phyloP scores from a whole-genome alignment of 2,797 vertebrate species.

The Lepus townsendii region DNA sequence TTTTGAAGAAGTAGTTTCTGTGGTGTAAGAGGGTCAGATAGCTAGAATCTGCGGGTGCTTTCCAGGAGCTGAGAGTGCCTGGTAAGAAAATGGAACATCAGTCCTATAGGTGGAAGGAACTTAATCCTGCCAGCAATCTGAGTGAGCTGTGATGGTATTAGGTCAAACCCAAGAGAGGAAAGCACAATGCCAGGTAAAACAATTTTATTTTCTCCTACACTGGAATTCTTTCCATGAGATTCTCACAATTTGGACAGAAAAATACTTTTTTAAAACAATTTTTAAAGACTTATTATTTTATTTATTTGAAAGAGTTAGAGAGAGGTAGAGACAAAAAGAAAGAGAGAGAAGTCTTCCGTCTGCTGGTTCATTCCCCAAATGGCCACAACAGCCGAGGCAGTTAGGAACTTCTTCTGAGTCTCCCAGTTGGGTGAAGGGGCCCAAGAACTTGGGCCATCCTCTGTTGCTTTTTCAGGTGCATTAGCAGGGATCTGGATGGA shows the following conservation, averaged over 20 bases:
- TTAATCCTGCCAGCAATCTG: background rate
- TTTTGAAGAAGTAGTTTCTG: background rate
- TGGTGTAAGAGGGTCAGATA: background rate
- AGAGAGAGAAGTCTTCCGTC: too few species aligned
- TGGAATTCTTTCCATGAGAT: constrained; percentile 3
- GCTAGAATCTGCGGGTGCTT: background rate
- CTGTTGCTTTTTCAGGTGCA: too few species aligned
- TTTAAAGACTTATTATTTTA: too few species aligned
- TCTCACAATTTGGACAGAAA: background rate
- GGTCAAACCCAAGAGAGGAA: background rate
- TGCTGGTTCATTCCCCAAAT: too few species aligned
- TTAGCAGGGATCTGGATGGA: too few species aligned
- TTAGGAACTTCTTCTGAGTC: too few species aligned
- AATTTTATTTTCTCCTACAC: background rate
- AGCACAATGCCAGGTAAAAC: background rate
- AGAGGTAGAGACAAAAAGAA: too few species aligned
- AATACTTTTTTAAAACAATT: too few species aligned
- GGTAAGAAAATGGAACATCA: background rate
- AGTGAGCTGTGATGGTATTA: background rate
- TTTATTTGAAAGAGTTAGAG: too few species aligned
- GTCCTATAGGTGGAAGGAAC: background rate
- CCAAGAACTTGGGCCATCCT: too few species aligned
- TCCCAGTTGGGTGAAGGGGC: too few species aligned
- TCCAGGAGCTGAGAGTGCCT: background rate
- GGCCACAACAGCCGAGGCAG: too few species aligned